Evolutionary conservation across 2,797 vertebrate species (phyloP), one percentile per base, ranked within the genome.

Genomic region (Halcyon leucocephala): DNA sequence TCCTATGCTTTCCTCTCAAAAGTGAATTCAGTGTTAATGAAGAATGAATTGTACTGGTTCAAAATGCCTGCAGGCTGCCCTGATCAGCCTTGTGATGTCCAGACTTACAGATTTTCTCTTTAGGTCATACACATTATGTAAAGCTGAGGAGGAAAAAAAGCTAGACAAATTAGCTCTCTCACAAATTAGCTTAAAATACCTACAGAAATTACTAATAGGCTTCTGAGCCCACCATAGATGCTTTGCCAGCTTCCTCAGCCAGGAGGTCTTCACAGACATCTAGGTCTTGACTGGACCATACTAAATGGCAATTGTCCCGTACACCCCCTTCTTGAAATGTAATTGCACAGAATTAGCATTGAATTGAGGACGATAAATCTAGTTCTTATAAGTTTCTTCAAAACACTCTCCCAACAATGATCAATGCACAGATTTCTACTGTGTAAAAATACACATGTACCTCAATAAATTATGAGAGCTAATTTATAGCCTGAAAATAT

Each of bases 401-500:
- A 78, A 80, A 71, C 18, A 41, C 22, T 71, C 86, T 81, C n/a
- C 88, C 18, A 35, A 35, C 28, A 67, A 48, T 16, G n/a, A 77
- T 66, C 52, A 64, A 11, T 60, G 55, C 22, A 42, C 41, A 42
- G 7, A 42, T 42, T 42, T 42, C 41, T 42, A 42, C 41, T 24
- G 22, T 2, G 1, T 52, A 81, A 49, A 81, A 79, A 88, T 29
- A 60, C 2, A 82, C 28, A 58, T 3, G 18, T 78, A 65, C 39
- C 28, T 69, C 58, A 25, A 17, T 48, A 82, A 82, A 49, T 35
- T 72, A 31, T 58, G 31, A 86, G 25, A 74, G 16, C 15, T 52
- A 31, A 65, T 76, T 44, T 64, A 33, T 31, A 90, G 25, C 35
- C 64, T 93, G 83, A 81, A 83, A 80, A 72, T 72, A 41, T 37